These are phyloP conservation scores for Spinus pinus DNA, from an alignment of 2,797 vertebrate species.

Conservation along the genomic window DNA sequence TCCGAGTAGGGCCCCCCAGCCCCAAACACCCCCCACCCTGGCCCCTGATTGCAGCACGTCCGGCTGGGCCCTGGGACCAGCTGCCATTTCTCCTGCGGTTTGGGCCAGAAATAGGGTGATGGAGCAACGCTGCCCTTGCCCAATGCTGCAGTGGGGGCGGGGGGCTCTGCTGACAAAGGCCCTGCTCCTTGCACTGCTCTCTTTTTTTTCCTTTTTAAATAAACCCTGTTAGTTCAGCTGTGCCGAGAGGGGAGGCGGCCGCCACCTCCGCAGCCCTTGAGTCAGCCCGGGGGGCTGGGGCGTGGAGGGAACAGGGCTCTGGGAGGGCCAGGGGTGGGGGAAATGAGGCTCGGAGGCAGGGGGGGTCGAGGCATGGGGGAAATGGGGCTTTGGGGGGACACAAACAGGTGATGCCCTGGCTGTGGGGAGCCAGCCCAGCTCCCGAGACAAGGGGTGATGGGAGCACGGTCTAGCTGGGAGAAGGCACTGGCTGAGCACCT, in stretches of 20 bases:
- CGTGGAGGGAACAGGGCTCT: neutral
- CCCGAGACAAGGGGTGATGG: rapidly evolving
- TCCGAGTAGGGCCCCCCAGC: rapidly evolving
- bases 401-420: neutral
- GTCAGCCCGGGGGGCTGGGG: neutral
- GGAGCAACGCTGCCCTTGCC: slow-evolving; percentile 48
- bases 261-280: neutral
- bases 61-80: neutral
- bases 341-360: neutral
- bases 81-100: slow-evolving; percentile 5
- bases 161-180: slow-evolving; percentile 55
- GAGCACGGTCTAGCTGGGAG: rapidly evolving
- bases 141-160: neutral
- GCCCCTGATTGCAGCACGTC: slow-evolving; percentile 16
- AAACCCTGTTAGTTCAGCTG: slow-evolving; percentile 53
- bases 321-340: neutral
- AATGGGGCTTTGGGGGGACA: neutral
- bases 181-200: neutral
- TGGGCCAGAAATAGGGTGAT: slow-evolving; percentile 49
- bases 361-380: rapidly evolving
- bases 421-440: neutral
- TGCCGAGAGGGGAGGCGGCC: neutral
- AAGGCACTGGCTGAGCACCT: neutral
- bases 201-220: slow-evolving; percentile 29
- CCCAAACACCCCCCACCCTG: neutral